Percentiles rank a stretch among this genome's conserved stretches.
These are phyloP conservation scores for Ceratina japonica DNA, from an alignment of 1,140 invertebrate species.

Conservation along the genomic window DNA sequence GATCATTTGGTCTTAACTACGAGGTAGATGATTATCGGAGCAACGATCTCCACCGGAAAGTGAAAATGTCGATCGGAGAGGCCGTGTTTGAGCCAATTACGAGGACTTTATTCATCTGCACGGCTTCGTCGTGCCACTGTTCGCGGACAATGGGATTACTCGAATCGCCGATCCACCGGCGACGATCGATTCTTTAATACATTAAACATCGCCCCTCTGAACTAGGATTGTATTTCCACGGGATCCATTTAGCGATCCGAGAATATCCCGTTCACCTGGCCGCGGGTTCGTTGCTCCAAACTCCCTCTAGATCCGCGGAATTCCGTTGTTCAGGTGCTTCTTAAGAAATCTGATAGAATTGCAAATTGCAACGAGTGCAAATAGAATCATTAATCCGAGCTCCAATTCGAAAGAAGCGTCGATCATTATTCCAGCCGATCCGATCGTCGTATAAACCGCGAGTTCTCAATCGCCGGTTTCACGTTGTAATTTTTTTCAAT, in stretches of 20 bases:
- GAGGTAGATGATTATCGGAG: conserved; percentile 17
- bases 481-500: no score
- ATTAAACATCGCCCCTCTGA: conserved; percentile 1
- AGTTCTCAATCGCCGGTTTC: no score
- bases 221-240: not conserved
- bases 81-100: conserved; percentile 39
- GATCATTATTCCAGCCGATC: no score
- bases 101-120: conserved; percentile 32
- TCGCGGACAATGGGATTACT: conserved; percentile 33
- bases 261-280: no score
- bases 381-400: no score
- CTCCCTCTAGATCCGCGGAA: no score
- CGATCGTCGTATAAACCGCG: no score
- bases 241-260: conserved; percentile 20
- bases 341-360: no score
- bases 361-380: no score
- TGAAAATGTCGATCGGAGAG: conserved; percentile 27
- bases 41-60: conserved; percentile 47
- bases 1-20: not conserved
- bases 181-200: conserved; percentile 37
- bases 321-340: no score
- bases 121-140: conserved; percentile 29
- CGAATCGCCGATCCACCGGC: conserved; percentile 30
- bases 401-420: no score
- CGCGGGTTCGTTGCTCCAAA: no score